A percentile compares a stretch with the other conserved stretches of the same genome.
Evolutionary conservation across 35 echinoderm and acorn worm species (phyloP).

Genomic region (Amphiura filiformis): DNA sequence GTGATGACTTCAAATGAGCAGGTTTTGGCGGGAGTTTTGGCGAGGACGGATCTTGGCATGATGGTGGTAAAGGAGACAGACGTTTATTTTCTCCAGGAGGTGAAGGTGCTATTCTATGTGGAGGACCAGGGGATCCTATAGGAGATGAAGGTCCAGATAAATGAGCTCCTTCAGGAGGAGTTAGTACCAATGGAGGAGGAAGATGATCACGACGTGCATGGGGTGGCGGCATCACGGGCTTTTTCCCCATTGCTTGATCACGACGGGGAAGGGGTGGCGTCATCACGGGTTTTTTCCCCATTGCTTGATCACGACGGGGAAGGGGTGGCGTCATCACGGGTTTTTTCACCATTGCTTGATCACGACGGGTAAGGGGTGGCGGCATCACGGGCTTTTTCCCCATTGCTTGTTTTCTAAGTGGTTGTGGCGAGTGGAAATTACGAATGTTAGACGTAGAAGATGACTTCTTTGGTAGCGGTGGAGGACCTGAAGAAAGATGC

Average conservation of each 20-base stretch:
- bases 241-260: background rate
- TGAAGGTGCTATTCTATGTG: background rate
- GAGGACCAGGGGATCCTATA: background rate
- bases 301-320: background rate
- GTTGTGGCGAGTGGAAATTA: background rate
- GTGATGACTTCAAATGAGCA: background rate
- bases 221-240: background rate
- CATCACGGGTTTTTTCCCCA: background rate
- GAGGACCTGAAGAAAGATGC: no score
- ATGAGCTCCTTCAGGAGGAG: background rate
- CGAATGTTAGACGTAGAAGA: background rate
- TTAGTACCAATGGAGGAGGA: background rate
- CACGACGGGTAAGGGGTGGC: background rate
- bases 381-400: background rate
- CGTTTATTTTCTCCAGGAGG: background rate
- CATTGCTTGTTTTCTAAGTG: background rate
- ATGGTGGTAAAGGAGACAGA: background rate
- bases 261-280: background rate
- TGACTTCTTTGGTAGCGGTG: background rate
- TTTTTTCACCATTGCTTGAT: background rate
- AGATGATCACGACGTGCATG: background rate
- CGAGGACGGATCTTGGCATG: background rate
- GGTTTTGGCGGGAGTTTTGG: background rate
- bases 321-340: background rate
- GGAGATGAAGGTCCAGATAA: background rate